These are phyloP conservation scores for Chloropsis hardwickii DNA, from an alignment of 2,113 vertebrate genomes.

Conservation along the genomic window DNA sequence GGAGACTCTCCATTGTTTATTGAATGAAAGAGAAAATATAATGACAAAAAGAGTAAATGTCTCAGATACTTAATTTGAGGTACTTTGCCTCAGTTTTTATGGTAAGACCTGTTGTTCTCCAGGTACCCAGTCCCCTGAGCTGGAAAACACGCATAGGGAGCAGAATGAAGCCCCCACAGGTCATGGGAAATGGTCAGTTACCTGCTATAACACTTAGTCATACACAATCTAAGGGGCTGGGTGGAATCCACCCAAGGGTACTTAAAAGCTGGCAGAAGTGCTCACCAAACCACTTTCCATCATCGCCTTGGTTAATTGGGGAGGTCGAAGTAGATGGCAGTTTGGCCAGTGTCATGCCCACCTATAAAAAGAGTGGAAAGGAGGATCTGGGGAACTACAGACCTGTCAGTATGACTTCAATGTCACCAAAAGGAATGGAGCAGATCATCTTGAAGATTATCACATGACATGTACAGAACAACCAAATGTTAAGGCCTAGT, in stretches of 20 bases:
- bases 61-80: neutral
- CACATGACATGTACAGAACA: no score
- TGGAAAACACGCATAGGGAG: neutral
- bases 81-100: neutral
- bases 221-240: neutral
- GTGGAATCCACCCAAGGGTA: neutral
- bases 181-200: neutral
- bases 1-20: neutral
- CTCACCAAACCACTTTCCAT: neutral
- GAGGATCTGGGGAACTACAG: neutral
- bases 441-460: neutral
- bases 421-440: neutral
- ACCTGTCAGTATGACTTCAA: neutral
- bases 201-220: neutral
- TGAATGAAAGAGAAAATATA: neutral
- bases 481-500: neutral
- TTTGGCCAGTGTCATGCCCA: neutral
- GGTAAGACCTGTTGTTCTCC: no score
- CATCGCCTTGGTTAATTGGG: neutral
- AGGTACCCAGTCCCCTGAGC: neutral
- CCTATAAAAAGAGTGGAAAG: neutral
- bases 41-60: neutral
- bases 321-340: neutral
- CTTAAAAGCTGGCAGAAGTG: neutral
- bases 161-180: neutral